phyloP scores from a whole-genome alignment of 2,888 invertebrate genomes.

The Mythimna vitellina region DNA sequence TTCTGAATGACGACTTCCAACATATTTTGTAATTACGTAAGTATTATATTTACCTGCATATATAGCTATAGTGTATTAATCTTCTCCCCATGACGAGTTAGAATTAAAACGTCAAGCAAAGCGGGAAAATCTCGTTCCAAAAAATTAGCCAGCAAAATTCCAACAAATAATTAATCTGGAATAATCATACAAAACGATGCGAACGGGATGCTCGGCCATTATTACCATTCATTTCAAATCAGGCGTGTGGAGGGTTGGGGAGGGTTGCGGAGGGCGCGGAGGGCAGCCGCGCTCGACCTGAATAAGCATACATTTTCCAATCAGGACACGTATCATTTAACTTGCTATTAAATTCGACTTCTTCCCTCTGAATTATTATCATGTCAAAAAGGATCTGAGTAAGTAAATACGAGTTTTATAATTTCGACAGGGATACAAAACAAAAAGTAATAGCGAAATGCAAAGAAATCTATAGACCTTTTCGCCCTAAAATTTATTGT shows the following conservation, averaged over 20 bases:
- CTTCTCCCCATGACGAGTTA: conserved; percentile 80
- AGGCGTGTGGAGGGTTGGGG: conserved; percentile 86
- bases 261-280: conserved; percentile 62
- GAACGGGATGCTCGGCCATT: conserved; percentile 88
- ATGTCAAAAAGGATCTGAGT: conserved; percentile 82
- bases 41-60: not conserved
- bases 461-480: conserved; percentile 74
- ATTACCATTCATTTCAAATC: conserved; percentile 91
- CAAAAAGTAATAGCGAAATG: conserved; percentile 56
- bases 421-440: conserved; percentile 66
- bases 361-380: conserved; percentile 89
- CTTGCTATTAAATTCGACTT: conserved; percentile 90
- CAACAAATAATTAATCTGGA: conserved; percentile 91
- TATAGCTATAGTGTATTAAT: conserved; percentile 43
- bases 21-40: not conserved
- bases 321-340: conserved; percentile 91
- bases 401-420: conserved; percentile 73
- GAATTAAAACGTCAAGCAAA: conserved; percentile 90
- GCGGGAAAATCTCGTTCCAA: conserved; percentile 89
- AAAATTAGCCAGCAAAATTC: conserved; percentile 90
- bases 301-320: conserved; percentile 91
- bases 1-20: not conserved
- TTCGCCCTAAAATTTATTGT: conserved; percentile 80
- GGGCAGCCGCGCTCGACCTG: conserved; percentile 83
- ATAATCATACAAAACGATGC: conserved; percentile 91